Base-by-base conservation (phyloP, 2,113 vertebrate genomes). In the Bos javanicus region DNA sequence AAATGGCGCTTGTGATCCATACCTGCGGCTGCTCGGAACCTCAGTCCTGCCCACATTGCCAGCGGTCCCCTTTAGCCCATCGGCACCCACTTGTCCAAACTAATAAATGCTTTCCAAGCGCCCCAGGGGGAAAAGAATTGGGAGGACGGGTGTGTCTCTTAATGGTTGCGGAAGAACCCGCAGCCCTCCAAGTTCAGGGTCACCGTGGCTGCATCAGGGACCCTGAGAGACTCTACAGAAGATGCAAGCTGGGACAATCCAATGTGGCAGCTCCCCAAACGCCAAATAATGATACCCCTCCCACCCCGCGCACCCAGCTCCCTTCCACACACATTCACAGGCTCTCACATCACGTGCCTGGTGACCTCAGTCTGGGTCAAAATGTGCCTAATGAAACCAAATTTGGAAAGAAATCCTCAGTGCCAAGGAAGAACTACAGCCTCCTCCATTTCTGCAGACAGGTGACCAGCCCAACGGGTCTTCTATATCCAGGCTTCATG, bases 31-130 rank as follows among this genome's bases (percentile, higher is more conserved):
- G 62, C 56, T 5, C 11, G 2, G 87, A 85, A 23, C 7, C 6
- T 0, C 6, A 5, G 48, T 21, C 50, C 52, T 10, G 39, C 5
- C 2, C 23, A 2, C 0, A 12, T 0, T 26, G 87, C 90, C 36
- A 2, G 52, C 7, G 19, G 93, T 7, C 17, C 59, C 26, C 17
- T 1, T 9, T 2, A 1, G 64, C n/a, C 80, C 43, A 12, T 23
- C 0, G 13, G 36, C 46, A 21, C 13, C 16, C 23, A 10, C 0
- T 0, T 88, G 36, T 1, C 54, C 62, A 6, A 80, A 50, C 23
- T 28, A 2, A 10, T 3, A 21, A 7, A 33, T 0, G 4, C 43
- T 52, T 59, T 46, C 54, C 64, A 43, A 16, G 57, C 1, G 2
- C 57, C 28, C 62, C 2, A 1, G 4, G 46, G 2, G 81, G 16